Base-by-base conservation (phyloP, 2,113 vertebrate species). In the Tragelaphus scriptus region DNA sequence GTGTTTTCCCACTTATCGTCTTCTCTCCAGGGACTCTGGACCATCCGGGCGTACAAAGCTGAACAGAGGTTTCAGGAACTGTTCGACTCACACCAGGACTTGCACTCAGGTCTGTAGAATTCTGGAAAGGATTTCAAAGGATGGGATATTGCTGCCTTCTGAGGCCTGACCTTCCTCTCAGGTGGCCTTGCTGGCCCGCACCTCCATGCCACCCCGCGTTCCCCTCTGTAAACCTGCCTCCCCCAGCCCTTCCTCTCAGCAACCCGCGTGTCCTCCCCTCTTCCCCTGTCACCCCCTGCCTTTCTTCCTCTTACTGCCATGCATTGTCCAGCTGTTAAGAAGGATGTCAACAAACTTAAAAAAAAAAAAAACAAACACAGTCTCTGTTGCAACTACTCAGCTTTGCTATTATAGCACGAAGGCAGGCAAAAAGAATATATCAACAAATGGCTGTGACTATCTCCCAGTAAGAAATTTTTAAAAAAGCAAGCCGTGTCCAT, bases 1-100 rank as follows among this genome's bases (percentile, higher is more conserved):
- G 99, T 99, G 1, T 99, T 99, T 98, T 99, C 99, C 98, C 99
- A 99, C 98, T 98, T 99, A 28, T 99, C 99, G 0, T 99, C 99
- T 15, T 99, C 99, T 63, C 99, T 99, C 59, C 99, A 99, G 98
- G 99, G 99, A 55, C 99, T 99, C 97, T 99, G 99, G 99, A 99
- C 99, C 94, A 99, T 99, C 96, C 99, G 99, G 90, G 99, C 99
- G 7, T 99, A 99, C 97, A 99, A 98, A 98, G 99, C 99, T 17
- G 99, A 99, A 97, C 98, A 99, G 94, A 98, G 98, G 86, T 99
- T 99, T 97, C 99, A 99, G 98, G 98, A 99, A 85, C 97, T 99
- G 79, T 99, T 99, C 89, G 99, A 99, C 95, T 99, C 99, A 9
- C 99, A 99, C 97, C 99, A 99, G 98, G 99, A 99, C 98, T 99